Evolutionary conservation across 2,888 invertebrate genomes (phyloP).

Genomic region (Hyalella azteca): DNA sequence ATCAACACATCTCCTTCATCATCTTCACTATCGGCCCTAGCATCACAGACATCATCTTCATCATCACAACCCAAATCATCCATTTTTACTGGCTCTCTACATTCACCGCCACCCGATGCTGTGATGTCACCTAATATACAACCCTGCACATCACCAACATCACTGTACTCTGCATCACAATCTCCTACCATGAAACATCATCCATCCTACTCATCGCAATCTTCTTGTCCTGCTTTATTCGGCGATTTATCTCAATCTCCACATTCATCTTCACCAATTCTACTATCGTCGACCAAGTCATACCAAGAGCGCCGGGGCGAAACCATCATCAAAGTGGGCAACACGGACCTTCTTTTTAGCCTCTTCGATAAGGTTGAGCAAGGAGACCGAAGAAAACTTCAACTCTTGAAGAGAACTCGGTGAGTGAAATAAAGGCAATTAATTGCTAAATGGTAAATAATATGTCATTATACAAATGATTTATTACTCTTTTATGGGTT

Average conservation of each 20-base stretch:
- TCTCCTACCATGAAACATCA: not conserved
- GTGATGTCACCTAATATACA: not conserved
- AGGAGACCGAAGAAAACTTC: constrained; percentile 59
- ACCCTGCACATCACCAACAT: not conserved
- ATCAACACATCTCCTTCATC: not conserved
- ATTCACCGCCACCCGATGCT: not conserved
- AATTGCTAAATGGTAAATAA: too few relatives aligned
- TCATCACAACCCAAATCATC: not conserved
- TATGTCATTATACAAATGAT: too few relatives aligned
- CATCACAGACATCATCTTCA: not conserved
- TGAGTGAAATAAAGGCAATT: too few relatives aligned
- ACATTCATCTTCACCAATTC: not conserved
- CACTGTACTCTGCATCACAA: not conserved
- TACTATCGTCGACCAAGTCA: not conserved
- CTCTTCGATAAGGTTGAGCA: constrained; percentile 64
- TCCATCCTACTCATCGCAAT: not conserved
- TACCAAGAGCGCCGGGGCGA: constrained; percentile 17
- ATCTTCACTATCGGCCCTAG: not conserved
- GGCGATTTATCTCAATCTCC: constrained; percentile 8
- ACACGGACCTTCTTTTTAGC: constrained; percentile 66
- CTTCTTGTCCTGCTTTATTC: not conserved
- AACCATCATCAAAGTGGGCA: constrained; percentile 59
- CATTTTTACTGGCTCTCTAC: not conserved
- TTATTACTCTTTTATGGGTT: too few relatives aligned
- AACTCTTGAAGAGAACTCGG: constrained; percentile 61